Evolutionary conservation across 2,888 invertebrate genomes (phyloP).

Genomic region (Didymodactylos carnosus): DNA sequence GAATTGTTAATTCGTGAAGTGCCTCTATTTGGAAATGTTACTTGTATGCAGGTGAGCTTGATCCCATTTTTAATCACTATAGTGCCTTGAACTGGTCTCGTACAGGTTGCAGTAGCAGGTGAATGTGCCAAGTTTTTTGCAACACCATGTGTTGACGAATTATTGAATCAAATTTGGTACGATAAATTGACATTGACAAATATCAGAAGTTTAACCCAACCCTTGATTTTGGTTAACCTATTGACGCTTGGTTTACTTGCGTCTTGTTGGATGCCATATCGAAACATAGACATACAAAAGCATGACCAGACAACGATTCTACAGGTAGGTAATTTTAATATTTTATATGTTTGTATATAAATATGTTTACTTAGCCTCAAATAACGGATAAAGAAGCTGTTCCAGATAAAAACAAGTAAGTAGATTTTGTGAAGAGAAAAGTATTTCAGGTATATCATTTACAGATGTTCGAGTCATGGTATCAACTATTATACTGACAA

Average conservation of each 20-base stretch:
- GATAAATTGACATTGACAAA: background rate
- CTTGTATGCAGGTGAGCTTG: background rate
- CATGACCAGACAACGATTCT: too few relatives aligned
- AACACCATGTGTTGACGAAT: background rate
- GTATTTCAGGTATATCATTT: too few relatives aligned
- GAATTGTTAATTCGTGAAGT: background rate
- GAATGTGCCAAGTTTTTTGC: background rate
- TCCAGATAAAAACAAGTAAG: too few relatives aligned
- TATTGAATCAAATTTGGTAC: background rate
- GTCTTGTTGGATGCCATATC: background rate
- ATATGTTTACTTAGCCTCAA: too few relatives aligned
- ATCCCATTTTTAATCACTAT: background rate
- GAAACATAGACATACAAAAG: background rate
- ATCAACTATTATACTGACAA: too few relatives aligned
- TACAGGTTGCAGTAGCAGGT: background rate
- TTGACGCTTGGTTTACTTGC: background rate
- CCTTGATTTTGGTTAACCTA: background rate
- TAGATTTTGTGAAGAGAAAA: too few relatives aligned
- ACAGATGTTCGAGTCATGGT: too few relatives aligned
- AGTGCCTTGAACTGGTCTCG: background rate
- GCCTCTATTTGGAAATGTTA: background rate
- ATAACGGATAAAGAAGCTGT: too few relatives aligned
- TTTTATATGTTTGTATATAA: too few relatives aligned
- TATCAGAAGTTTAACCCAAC: background rate
- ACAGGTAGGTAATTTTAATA: too few relatives aligned